Evolutionary conservation across 2,797 vertebrate genomes (phyloP).

Genomic region (Acrossocheilus fasciatus): DNA sequence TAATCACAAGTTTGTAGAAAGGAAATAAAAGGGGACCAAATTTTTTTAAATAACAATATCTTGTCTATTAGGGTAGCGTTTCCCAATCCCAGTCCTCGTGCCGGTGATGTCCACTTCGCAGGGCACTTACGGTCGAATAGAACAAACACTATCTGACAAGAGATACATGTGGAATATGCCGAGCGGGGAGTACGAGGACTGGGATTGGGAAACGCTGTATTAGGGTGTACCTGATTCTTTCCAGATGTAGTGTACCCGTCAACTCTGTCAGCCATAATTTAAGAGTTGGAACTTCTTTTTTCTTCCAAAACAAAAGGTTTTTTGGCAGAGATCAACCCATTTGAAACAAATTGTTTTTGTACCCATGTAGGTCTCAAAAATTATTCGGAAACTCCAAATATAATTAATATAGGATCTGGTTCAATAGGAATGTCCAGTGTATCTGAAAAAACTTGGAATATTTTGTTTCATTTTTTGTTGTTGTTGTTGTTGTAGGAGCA

Average conservation of each 20-base stretch:
- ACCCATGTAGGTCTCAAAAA: not conserved
- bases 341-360: not conserved
- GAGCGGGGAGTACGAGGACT: too few species aligned
- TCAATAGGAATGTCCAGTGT: not conserved
- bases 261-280: not conserved
- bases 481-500: conserved; percentile 67
- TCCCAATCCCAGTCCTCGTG: too few species aligned
- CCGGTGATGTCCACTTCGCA: too few species aligned
- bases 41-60: not conserved
- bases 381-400: not conserved
- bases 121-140: too few species aligned
- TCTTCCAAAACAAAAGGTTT: not conserved
- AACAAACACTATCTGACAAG: too few species aligned
- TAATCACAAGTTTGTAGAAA: not conserved
- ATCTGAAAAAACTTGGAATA: not conserved
- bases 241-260: not conserved
- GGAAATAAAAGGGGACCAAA: too few species aligned
- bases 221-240: not conserved
- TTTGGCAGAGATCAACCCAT: too few species aligned
- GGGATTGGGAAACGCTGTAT: too few species aligned
- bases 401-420: not conserved
- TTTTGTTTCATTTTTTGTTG: too few species aligned
- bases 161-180: too few species aligned
- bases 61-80: too few species aligned
- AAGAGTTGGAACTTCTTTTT: not conserved